These are phyloP conservation scores for Protobothrops flavoviridis DNA, from an alignment of 2,113 vertebrate genomes.

Conservation along the genomic window DNA sequence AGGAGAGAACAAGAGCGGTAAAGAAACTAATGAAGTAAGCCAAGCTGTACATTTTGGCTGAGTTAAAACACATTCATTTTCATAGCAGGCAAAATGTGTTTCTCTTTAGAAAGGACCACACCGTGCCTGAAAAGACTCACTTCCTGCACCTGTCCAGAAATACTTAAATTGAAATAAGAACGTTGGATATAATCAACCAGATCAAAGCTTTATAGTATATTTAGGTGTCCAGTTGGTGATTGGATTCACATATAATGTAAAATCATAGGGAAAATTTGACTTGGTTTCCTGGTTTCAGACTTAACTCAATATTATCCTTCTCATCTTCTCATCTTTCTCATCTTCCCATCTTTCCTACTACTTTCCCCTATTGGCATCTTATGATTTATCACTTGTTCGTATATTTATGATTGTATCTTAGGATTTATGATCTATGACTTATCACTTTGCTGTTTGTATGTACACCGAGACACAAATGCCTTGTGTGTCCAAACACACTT, in stretches of 20 bases:
- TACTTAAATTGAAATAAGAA: not conserved
- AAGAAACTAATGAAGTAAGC: not conserved
- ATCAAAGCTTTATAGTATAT: not conserved
- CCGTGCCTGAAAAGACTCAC: not conserved
- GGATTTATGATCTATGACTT: not conserved
- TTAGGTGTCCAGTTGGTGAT: not conserved
- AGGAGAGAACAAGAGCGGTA: not conserved
- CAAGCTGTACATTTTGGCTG: not conserved
- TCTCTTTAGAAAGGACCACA: not conserved
- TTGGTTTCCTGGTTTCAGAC: not conserved
- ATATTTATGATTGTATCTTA: not conserved
- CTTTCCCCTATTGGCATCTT: not conserved
- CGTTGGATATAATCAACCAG: not conserved
- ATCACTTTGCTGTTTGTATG: not conserved
- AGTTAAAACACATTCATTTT: not conserved
- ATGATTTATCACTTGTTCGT: not conserved
- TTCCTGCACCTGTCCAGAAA: not conserved
- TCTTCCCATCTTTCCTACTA: not conserved
- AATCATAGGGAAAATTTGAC: not conserved
- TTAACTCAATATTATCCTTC: not conserved
- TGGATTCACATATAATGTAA: not conserved
- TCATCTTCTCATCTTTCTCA: not conserved
- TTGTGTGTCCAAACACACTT: not conserved
- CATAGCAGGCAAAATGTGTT: not conserved
- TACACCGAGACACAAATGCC: not conserved